These are phyloP conservation scores for Stegana nigrithorax DNA, from an alignment of 2,888 invertebrate species.

Conservation along the genomic window DNA sequence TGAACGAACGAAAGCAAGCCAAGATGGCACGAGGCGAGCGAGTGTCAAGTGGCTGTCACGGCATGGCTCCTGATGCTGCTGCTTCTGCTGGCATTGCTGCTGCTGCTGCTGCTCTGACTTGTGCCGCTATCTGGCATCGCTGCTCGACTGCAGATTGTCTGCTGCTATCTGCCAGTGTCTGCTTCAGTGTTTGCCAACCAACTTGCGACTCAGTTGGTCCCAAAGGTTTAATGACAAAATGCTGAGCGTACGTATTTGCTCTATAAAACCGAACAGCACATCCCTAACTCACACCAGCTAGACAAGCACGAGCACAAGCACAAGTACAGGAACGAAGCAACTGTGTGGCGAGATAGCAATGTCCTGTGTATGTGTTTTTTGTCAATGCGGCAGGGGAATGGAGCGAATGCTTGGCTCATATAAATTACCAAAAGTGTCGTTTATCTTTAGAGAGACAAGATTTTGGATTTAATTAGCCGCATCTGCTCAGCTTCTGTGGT, in stretches of 20 bases:
- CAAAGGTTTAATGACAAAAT: constrained; percentile 17
- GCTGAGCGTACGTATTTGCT: background rate
- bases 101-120: background rate
- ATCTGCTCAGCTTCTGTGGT: constrained; percentile 36
- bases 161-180: background rate
- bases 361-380: background rate
- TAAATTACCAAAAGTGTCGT: constrained; percentile 52
- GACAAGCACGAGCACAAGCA: too few species aligned
- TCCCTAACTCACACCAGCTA: too few species aligned
- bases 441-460: constrained; percentile 36
- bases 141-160: background rate
- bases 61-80: background rate
- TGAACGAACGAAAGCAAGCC: background rate
- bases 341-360: background rate
- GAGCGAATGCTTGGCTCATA: constrained; percentile 35
- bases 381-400: constrained; percentile 22
- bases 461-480: constrained; percentile 50
- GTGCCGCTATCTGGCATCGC: background rate
- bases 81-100: background rate
- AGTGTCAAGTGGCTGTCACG: background rate
- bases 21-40: background rate
- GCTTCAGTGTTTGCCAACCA: too few species aligned
- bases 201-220: background rate
- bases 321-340: background rate
- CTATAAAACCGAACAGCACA: background rate